Base-by-base conservation (phyloP, 2,888 invertebrate species). In the Hypolimnas misippus region DNA sequence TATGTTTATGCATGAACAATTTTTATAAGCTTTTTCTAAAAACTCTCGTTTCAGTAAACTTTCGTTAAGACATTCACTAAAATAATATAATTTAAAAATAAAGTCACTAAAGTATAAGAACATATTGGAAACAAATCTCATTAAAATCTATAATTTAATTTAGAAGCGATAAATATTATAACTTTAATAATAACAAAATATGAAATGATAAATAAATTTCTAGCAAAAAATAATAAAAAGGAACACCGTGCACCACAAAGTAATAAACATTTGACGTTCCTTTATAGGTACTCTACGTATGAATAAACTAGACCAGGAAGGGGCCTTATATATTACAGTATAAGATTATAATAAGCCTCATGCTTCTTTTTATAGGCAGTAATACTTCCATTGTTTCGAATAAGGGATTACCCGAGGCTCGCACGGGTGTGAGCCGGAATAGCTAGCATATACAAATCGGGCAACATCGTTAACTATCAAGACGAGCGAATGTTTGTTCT, bases 391-490 rank as follows among this genome's bases (percentile, higher is more conserved):
- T 21, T 46, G 21, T 46, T 46, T 21, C 5, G 46, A n/a, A n/a
- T 14, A 21, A 25, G 19, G 21, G 44, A 44, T 44, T n/a, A 21
- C 12, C 10, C 19, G 3, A 33, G 46, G 19, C 19, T 57, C 19
- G 56, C 29, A 16, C 8, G 21, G 33, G 35, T 14, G 25, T 31
- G 6, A 21, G 40, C 29, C 35, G 8, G 33, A 21, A 19, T 50
- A 31, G 52, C 31, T 16, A 50, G 50, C 35, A 25, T 57, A 40
- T 54, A 60, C 42, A 63, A 60, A 54, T 54, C 63, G 50, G 54
- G 57, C 62, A 65, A 62, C 62, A 65, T 66, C 57, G 60, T 66
- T 63, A 63, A 46, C 63, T 19, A 60, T 60, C 33, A 60, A 55
- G 57, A 54, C 54, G 40, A 40, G 44, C 50, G 50, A 66, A 51